Conservation (phyloP, 2,113 vertebrate genomes). For the Pteropus alecto region DNA sequence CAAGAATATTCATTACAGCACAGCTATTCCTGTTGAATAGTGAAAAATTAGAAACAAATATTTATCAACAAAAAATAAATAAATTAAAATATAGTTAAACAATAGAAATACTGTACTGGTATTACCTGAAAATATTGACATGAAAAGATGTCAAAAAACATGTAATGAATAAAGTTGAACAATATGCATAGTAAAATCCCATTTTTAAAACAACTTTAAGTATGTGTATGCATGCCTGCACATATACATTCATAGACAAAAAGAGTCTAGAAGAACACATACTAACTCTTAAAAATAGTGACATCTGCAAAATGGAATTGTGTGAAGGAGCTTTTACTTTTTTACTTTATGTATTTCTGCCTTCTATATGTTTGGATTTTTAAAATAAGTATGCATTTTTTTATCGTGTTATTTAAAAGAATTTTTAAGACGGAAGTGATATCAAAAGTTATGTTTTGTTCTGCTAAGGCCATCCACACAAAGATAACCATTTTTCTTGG, state of each 20-base stretch:
- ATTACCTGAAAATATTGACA: neutral
- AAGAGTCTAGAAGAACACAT: neutral
- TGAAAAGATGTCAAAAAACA: neutral
- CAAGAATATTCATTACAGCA: neutral
- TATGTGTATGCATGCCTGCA: neutral
- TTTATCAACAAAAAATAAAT: neutral
- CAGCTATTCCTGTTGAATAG: neutral
- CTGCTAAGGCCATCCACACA: neutral
- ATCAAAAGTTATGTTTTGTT: neutral
- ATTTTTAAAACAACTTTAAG: neutral
- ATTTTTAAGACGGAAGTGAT: neutral
- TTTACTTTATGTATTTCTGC: neutral
- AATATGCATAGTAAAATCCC: neutral
- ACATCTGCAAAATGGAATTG: slow-evolving; percentile 4
- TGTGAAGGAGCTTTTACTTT: neutral
- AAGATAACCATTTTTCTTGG: neutral
- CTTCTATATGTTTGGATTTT: neutral
- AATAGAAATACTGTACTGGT: neutral
- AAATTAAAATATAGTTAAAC: neutral
- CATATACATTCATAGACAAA: neutral
- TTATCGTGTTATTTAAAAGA: neutral
- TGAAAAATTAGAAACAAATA: slow-evolving; percentile 5
- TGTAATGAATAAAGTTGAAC: slow-evolving; percentile 24
- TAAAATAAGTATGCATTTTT: neutral
- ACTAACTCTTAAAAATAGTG: neutral